Evolutionary conservation across 2,113 vertebrate genomes (phyloP).

Genomic region (Onychostruthus taczanowskii): DNA sequence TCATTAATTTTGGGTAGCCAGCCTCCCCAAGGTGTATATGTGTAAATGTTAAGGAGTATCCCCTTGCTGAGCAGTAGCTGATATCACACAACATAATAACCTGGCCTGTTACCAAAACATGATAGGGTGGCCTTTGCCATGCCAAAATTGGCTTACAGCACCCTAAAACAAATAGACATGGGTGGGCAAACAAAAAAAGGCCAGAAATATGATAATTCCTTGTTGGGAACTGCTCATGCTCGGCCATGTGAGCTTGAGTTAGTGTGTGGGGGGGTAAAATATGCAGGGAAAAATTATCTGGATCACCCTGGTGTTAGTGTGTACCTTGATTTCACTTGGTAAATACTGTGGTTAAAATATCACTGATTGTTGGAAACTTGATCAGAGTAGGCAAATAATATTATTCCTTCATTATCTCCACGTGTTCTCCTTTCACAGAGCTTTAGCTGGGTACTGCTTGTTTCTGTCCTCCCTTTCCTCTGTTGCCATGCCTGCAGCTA

Average conservation of each 20-base stretch:
- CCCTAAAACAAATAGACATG: background rate
- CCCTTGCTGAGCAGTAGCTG: background rate
- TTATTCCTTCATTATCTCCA: background rate
- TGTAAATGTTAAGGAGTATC: background rate
- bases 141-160: background rate
- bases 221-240: background rate
- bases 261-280: background rate
- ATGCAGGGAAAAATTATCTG: fast-evolving
- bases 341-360: background rate
- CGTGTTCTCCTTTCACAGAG: background rate
- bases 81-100: background rate
- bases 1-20: background rate
- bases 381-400: background rate
- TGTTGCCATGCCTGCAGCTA: background rate
- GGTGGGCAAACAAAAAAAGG: background rate
- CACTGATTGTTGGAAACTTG: background rate
- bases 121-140: background rate
- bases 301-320: background rate
- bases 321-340: background rate
- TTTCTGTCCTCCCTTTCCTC: background rate
- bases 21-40: background rate
- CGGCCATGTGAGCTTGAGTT: fast-evolving
- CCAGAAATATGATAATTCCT: background rate
- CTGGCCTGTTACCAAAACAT: background rate
- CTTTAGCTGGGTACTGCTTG: background rate